A percentile compares a stretch with the other conserved stretches of the same genome.
phyloP scores from a whole-genome alignment of 92 coral and sea anemone species.

The Phenganax marumi region DNA sequence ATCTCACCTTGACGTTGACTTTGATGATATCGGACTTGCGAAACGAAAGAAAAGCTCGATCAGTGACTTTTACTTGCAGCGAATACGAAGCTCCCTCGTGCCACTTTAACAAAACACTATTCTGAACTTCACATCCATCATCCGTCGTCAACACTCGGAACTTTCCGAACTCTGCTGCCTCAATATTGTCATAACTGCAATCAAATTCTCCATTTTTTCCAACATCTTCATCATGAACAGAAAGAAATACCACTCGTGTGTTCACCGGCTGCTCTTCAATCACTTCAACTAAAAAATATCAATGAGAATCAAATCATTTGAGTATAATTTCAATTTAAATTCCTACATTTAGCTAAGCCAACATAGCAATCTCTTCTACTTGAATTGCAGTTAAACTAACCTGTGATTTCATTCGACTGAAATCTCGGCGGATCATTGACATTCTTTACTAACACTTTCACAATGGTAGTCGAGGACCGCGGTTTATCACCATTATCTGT shows the following conservation, averaged over 20 bases:
- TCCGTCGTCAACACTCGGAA: conserved; percentile 64
- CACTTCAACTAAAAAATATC: conserved; percentile 56
- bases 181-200: conserved; percentile 80
- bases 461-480: conserved; percentile 44
- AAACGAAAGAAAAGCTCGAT: conserved; percentile 62
- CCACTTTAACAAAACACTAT: conserved; percentile 15
- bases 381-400: background rate
- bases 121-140: conserved; percentile 72
- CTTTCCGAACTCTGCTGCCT: conserved; percentile 77
- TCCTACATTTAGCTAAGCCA: no score
- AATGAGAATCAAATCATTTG: background rate
- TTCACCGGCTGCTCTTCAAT: conserved; percentile 69
- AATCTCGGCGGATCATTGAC: conserved; percentile 77
- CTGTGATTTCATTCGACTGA: conserved; percentile 36
- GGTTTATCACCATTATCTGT: conserved; percentile 48
- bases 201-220: conserved; percentile 71
- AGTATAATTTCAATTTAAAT: no score
- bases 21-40: conserved; percentile 68
- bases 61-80: conserved; percentile 77
- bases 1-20: conserved; percentile 46
- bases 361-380: conserved; percentile 1
- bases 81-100: conserved; percentile 54
- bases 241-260: conserved; percentile 59
- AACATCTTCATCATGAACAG: conserved; percentile 73
- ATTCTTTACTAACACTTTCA: conserved; percentile 56